Evolutionary conservation across 2,888 invertebrate genomes (phyloP), one percentile per base, ranked within the genome.

Genomic region (Xestia sexstrigata): DNA sequence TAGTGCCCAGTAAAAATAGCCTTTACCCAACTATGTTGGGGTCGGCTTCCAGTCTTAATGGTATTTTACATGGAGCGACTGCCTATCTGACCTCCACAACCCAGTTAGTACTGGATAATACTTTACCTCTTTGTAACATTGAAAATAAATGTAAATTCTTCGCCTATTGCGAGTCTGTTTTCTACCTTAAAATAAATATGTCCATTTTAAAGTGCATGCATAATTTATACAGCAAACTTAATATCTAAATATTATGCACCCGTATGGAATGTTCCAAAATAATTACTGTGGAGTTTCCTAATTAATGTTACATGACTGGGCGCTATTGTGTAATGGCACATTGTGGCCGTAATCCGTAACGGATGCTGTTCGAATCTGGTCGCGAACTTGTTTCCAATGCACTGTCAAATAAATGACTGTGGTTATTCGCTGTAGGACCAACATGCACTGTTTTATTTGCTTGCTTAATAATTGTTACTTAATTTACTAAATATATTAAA

Each of bases 361-460:
- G 78, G 73, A 81, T 76, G 68, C 45, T 68, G 81, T 78, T 81
- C 70, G 49, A 78, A 83, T 78, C 78, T 83, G 78, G 63, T 66
- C 45, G 20, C 69, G 23, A 78, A 84, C 67, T 77, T 75, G 65
- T 81, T 69, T 75, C 35, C 66, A 68, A n/a, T 74, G 66, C 71
- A 71, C 42, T 74, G 69, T 70, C 65, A 74, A 76, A 81, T 73
- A 68, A 82, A 80, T 80, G 42, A 70, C 66, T 74, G 30, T 0
- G 13, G 30, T 74, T 69, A 76, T 74, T 79, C 65, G 72, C 42
- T 76, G 23, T 4, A 13, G 11, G n/a, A n/a, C 30, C 75, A 52
- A 60, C 47, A 30, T 47, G 8, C 52, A 60, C 13, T 74, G 66
- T 67, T 55, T 79, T 60, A 47, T 30, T 49, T 70, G 26, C 13